Evolutionary conservation across 1,140 invertebrate genomes (phyloP).

Genomic region (Brachionus rubens): DNA sequence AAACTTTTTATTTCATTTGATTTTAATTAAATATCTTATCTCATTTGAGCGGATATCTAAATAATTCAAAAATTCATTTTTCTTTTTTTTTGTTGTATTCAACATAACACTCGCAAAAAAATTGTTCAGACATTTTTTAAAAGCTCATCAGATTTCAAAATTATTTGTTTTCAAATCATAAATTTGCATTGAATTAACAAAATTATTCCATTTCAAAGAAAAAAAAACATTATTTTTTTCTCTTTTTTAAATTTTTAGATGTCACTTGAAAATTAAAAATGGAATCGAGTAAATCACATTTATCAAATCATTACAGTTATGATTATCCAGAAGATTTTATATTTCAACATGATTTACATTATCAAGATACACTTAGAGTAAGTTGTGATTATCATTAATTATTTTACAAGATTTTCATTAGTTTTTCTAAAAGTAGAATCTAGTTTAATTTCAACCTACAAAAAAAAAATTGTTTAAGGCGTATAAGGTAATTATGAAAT

Average conservation of each 20-base stretch:
- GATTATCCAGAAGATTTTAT: conserved; percentile 27
- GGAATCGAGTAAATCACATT: background rate
- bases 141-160: background rate
- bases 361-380: conserved; percentile 3
- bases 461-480: no score
- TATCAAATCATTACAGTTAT: background rate
- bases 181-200: conserved; percentile 7
- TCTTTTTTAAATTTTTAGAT: background rate
- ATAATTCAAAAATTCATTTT: no score
- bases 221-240: no score
- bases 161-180: background rate
- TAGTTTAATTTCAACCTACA: no score
- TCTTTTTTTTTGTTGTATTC: no score
- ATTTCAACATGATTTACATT: conserved; percentile 17
- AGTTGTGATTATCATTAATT: background rate
- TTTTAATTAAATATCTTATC: no score
- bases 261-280: background rate
- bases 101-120: no score
- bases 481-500: no score
- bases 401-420: no score
- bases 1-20: no score
- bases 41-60: background rate
- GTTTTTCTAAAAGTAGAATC: no score
- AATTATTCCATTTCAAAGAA: background rate
- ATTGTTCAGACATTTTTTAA: conserved; percentile 5